Conservation (phyloP, 2,797 vertebrate genomes). For the Threskiornis aethiopicus region DNA sequence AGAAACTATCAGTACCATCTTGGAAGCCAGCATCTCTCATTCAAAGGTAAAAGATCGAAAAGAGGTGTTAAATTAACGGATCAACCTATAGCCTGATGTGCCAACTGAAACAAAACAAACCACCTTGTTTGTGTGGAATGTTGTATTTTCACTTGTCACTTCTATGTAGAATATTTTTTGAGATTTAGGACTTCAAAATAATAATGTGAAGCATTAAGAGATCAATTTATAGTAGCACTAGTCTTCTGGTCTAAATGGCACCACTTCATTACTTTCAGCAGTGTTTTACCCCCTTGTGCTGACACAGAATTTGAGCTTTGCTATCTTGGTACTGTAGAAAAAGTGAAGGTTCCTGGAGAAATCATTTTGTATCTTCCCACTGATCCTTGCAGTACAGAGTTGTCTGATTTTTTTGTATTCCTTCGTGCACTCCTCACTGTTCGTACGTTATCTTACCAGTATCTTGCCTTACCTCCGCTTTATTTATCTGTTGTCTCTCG, state of each 20-base stretch:
- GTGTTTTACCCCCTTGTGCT: neutral
- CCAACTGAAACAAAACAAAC: neutral
- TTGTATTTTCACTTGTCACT: neutral
- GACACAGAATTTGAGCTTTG: neutral
- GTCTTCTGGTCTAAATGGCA: neutral
- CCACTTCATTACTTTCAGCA: neutral
- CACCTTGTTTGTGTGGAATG: neutral
- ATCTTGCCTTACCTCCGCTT: neutral
- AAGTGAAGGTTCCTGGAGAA: neutral
- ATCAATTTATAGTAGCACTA: neutral
- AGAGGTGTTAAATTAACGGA: neutral
- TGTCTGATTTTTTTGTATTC: neutral
- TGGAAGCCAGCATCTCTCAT: constrained; percentile 55
- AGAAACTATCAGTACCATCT: constrained; percentile 16
- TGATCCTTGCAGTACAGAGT: neutral
- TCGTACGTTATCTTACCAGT: neutral
- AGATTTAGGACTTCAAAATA: neutral
- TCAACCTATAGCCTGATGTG: neutral
- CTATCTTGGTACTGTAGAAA: neutral
- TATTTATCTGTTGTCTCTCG: neutral
- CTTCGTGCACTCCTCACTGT: neutral
- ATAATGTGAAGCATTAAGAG: neutral
- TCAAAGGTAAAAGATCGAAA: constrained; percentile 55
- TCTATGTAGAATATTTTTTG: neutral
- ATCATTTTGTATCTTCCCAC: neutral